Base-by-base conservation (phyloP, 2,113 vertebrate genomes). In the Chloropsis cyanopogon region DNA sequence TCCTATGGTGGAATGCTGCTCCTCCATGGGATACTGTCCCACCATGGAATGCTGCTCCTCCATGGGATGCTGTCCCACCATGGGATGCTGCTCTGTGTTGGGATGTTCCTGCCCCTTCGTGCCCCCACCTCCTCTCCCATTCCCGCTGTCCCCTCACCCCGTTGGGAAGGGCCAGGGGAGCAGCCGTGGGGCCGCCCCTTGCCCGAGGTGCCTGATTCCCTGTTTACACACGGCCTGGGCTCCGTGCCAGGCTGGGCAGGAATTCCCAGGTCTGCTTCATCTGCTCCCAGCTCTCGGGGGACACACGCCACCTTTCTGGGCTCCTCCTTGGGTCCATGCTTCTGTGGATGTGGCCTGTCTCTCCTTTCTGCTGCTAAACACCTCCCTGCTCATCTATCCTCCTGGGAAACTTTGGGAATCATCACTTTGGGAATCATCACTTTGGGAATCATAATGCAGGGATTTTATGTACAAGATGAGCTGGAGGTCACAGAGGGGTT, bases 201-300 rank as follows among this genome's bases (percentile, higher is more conserved):
- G 87, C 25, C 0, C 0, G 92, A 87, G 93, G 92, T 94, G 95
- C 95, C 95, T 82, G 49, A 82, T 79, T 59, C 92, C 84, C 59
- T 94, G 95, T 95, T 96, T 90, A 95, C 90, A 94, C 14, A 0
- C 44, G 6, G 84, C 87, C 94, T 80, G 94, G 81, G 60, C 82
- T 65, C 89, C 1, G 0, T 7, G 2, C 49, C 86, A 35, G 86
- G 56, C 84, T 63, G 81, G 44, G 35, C 21, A 70, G 11, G 56
- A 14, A 24, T 41, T 90, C 90, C 90, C 84, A 68, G 70, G 11
- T 71, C 77, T 4, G 0, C 41, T 60, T 20, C 71, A 80, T 22
- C 82, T 4, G 0, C 59, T 1, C 9, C 33, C 93, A 76, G 66
- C 41, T 0, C 79, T 33, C 1, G 0, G 76, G 69, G 78, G 59